Conservation (phyloP, 2,797 vertebrate species). For the Tarsius wallacei region DNA sequence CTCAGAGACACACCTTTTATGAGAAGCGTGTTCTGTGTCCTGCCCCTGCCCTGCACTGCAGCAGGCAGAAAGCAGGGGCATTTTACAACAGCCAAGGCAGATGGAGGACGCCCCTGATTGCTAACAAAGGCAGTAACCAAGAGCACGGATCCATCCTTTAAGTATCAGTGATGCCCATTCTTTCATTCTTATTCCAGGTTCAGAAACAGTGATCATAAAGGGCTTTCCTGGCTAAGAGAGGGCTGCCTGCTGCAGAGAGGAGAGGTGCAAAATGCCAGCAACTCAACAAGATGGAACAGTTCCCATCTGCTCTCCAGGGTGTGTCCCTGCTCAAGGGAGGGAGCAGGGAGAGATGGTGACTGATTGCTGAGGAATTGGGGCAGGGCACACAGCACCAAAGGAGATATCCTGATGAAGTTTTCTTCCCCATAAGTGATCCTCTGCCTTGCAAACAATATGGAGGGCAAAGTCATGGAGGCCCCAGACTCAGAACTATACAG, state of each 20-base stretch:
- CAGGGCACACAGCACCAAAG: background rate
- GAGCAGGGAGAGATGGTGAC: background rate
- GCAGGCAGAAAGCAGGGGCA: constrained; percentile 17
- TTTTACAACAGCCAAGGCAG: background rate
- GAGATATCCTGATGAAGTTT: background rate
- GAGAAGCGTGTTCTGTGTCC: background rate
- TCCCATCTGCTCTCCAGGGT: background rate
- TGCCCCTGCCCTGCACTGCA: too few species aligned
- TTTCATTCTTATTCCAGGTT: background rate
- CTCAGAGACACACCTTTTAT: constrained; percentile 73
- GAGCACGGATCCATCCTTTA: background rate
- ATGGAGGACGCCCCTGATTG: background rate
- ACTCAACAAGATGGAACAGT: background rate
- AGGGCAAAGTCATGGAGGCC: background rate
- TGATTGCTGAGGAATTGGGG: background rate
- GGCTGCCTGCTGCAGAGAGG: background rate
- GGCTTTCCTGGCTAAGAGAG: constrained; percentile 19
- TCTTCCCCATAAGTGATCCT: background rate
- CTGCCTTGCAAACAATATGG: background rate
- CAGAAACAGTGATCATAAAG: background rate
- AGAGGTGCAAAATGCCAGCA: background rate
- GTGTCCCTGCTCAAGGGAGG: background rate
- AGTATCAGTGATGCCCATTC: background rate
- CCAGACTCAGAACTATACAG: background rate
- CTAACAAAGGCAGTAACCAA: background rate